Evolutionary conservation across 2,113 vertebrate genomes (phyloP), one percentile per base, ranked within the genome.

Genomic region (Plotosus lineatus): DNA sequence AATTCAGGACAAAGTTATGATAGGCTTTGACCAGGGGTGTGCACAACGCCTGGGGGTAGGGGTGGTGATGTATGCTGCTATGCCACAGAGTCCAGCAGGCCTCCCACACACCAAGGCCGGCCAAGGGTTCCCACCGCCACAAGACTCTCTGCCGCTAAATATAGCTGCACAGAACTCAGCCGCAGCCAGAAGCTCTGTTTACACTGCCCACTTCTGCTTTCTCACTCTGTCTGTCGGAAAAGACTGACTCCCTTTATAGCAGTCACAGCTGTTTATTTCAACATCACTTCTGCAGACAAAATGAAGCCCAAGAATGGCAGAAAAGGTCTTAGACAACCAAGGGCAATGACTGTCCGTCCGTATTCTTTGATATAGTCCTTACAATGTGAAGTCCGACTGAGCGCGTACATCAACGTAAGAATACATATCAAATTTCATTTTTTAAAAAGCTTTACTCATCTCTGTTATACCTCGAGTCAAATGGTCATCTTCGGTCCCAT

Each of bases 101-200:
- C 82, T 87, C 84, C 85, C 80, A 61, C 79, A 85, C 71, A 71
- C 51, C 74, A 75, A 80, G 87, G 87, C 84, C 85, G 86, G 85
- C 87, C 87, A 88, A 86, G 86, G 87, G 87, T 88, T 85, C 86
- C 87, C 81, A 84, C 83, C 46, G 33, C 83, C 83, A 72, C 87
- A 78, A 86, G 82, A 42, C 80, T 84, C 81, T 56, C 60, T 44
- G 21, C 56, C 77, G 15, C 87, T 87, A 87, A 87, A 88, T 88
- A 87, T 88, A 88, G 85, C 78, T 55, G 26, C 61, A 61, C 55
- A 78, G 73, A 66, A 14, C 78, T 58, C 48, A 81, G 61, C 55
- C 26, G 15, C 74, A 78, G 79, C 79, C 79, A 74, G 72, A 53
- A 48, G 79, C 60, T 74, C 44, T 28, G 83, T 83, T 83, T 75